Evolutionary conservation across 2,888 invertebrate genomes (phyloP), one percentile per base, ranked within the genome.

Genomic region (Epirrhoe alternata): DNA sequence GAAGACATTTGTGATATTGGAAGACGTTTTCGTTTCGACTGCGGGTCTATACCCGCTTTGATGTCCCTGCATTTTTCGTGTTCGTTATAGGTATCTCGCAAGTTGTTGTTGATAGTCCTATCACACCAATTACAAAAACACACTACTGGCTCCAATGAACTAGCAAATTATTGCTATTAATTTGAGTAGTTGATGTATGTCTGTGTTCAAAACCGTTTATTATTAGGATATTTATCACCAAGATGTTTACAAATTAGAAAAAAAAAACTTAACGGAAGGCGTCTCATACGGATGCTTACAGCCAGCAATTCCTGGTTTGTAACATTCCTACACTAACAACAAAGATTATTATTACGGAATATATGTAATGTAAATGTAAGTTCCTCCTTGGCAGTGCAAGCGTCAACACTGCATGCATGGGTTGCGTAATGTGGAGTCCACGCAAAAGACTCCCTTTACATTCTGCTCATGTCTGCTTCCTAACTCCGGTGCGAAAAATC

Each of bases 311-410:
- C 71, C 56, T 69, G 45, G 64, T 64, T 55, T 67, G 54, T 42
- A 33, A 38, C 45, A 53, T 55, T 52, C 58, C 35, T 38, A 16
- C 24, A 54, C n/a, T 30, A 47, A 5, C 38, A 62, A 68, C 24
- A 68, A 59, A 65, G 59, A 54, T 64, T 58, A n/a, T n/a, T 55
- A 68, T 73, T 69, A 71, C 65, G 61, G 66, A 70, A 69, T 68
- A 59, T 17, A 64, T 70, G 66, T 79, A 78, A 78, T 81, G 66
- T 75, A 81, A 73, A 70, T 66, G 63, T n/a, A 70, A 73, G 67
- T 89, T 88, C 87, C 87, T 83, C 69, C 84, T 87, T 86, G 86
- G 87, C 87, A 85, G 70, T 65, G 70, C 57, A 71, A 61, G 71
- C 71, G 60, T 67, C 64, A 74, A 74, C 72, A 70, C 74, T 72